Base-by-base conservation (phyloP, 1,140 invertebrate species). In the Pomacea maculata region DNA sequence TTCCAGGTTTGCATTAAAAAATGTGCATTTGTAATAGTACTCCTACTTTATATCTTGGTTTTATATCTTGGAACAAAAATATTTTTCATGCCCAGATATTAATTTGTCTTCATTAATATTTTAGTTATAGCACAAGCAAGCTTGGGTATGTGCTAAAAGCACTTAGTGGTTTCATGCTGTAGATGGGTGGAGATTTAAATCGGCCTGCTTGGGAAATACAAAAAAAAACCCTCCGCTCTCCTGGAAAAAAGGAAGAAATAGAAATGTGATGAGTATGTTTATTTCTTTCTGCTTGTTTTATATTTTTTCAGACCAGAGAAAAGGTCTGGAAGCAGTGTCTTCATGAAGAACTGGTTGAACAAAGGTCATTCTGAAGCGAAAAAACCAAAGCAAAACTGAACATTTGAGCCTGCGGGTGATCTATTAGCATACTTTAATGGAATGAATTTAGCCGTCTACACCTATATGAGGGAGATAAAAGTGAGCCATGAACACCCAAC, bases 1-100 rank as follows among this genome's bases (percentile, higher is more conserved):
- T 82, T 6, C 95, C 91, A 93, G 85, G 95, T 0, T 95, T 95
- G 92, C 89, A 80, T 94, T 90, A 29, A 57, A 52, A 12, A 75
- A 70, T 12, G 0, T 54, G 45, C 34, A 54, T 57, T 19, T 21
- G 8, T 17, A 1, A 45, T 29, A 12, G 11, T 45, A 10, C 4
- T 9, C 34, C 19, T 15, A 29, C 19, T 12, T 25, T 57, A 14
- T 21, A 19, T 17, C 25, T 34, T 61, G 34, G 9, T 21, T 55
- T 64, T 72, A 10, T 72, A n/a, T 57, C 21, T n/a, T 34, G 65
- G 17, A 17, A 29, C 55, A 55, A 71, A 19, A 80, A 71, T 57
- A 45, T 45, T 17, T 17, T 7, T 74, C 17, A 73, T 61, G 11
- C 17, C 9, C 14, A 45, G 25, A 17, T 12, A n/a, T 52, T 17